Evolutionary conservation across 2,888 invertebrate genomes (phyloP), one percentile per base, ranked within the genome.

Genomic region (Ochlodes sylvanus): DNA sequence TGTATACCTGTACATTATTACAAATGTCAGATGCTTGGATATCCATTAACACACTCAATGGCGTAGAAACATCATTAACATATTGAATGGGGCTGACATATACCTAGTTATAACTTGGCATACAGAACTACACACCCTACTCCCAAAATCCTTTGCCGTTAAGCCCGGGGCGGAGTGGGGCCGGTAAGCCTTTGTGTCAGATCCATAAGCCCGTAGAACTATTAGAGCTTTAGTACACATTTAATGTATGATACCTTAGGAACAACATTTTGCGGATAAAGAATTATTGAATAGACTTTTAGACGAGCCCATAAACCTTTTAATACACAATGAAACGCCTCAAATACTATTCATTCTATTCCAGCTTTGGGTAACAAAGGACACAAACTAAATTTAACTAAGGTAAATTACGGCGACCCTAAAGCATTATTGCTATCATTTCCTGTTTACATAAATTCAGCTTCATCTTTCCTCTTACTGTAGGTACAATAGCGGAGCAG

Each of bases 141-240:
- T 27, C 42, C 66, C 41, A 42, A 42, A 54, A 44, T 60, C 66
- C 66, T 66, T 60, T 54, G 58, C 60, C 60, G 32, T 60, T 60
- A 54, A 63, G 10, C n/a, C 34, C n/a, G 21, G 17, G 21, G 41
- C n/a, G 58, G 52, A 15, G 44, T 62, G 50, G 63, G 62, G 47
- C 17, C 17, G 64, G 19, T 44, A 63, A 77, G 77, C 77, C 76
- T 81, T 82, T 79, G 80, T 77, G 76, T 73, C 73, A 73, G 73
- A 66, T 63, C 72, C 44, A 70, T 72, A 58, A 69, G 61, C 63
- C 65, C 61, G 74, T 72, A 68, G 63, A 69, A 58, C 57, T 61
- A 52, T 60, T 56, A 58, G 57, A 63, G 50, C 19, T 50, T 19
- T 50, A 19, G 9, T 50, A 69, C 61, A 64, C 47, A 21, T 15